Percentiles rank a stretch among this genome's conserved stretches.
Evolutionary conservation across 2,113 vertebrate genomes (phyloP).

Genomic region (Clinocottus analis): DNA sequence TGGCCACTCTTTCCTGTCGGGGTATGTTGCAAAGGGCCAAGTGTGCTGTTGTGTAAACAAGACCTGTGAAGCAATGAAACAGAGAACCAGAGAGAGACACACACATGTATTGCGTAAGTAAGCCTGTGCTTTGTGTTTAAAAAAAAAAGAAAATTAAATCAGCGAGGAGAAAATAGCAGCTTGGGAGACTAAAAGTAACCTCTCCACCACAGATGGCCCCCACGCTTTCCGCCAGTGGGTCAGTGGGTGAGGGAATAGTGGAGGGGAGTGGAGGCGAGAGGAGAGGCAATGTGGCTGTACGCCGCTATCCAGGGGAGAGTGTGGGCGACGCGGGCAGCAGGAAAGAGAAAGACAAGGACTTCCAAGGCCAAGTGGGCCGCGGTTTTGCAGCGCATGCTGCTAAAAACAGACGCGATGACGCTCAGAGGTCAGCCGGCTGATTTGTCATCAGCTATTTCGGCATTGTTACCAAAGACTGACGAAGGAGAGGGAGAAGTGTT

Average conservation of each 20-base stretch:
- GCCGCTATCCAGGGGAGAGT: conserved; percentile 73
- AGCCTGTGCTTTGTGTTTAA: conserved; percentile 49
- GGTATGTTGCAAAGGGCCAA: conserved; percentile 29
- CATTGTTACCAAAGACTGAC: conserved; percentile 60
- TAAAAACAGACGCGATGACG: conserved; percentile 77
- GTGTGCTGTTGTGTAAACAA: conserved; percentile 62
- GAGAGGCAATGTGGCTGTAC: conserved; percentile 63
- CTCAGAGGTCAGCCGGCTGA: conserved; percentile 65
- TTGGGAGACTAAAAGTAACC: conserved; percentile 80
- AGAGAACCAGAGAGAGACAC: conserved; percentile 44
- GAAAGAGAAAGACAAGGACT: conserved; percentile 78
- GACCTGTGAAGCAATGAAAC: conserved; percentile 48
- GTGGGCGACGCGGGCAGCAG: conserved; percentile 76
- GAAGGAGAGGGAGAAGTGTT: conserved; percentile 58
- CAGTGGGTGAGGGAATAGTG: conserved; percentile 81
- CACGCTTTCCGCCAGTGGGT: conserved; percentile 85
- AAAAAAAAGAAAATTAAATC: too few relatives aligned
- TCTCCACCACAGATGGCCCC: conserved; percentile 74
- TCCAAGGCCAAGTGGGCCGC: conserved; percentile 77
- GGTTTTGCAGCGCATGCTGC: conserved; percentile 47
- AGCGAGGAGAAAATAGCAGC: conserved; percentile 78
- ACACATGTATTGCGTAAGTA: conserved; percentile 67
- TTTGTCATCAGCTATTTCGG: conserved; percentile 79
- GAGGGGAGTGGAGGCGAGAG: conserved; percentile 65
- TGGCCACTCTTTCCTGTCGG: conserved; percentile 48